These are phyloP conservation scores for Lindbergichthys nudifrons DNA, from an alignment of 2,797 vertebrate genomes.

Conservation along the genomic window DNA sequence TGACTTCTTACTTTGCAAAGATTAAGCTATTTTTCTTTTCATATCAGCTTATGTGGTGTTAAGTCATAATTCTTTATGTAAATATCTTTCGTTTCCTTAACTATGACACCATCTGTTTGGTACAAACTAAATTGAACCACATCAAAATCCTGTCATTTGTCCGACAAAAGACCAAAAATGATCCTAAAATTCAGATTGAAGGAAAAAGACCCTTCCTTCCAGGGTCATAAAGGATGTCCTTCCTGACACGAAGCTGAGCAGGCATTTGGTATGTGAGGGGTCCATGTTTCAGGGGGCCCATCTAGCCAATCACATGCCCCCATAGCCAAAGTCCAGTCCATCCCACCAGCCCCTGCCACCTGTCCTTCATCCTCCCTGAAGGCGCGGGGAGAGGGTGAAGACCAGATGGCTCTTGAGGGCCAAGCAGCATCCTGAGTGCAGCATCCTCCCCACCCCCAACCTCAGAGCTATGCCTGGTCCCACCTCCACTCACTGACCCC, in stretches of 20 bases:
- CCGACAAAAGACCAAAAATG: neutral
- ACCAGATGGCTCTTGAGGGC: conserved; percentile 84
- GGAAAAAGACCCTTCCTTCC: conserved; percentile 9
- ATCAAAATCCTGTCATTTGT: neutral
- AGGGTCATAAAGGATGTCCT: conserved; percentile 32
- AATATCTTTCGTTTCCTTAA: no score
- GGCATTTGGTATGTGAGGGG: conserved; percentile 41
- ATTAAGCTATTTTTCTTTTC: no score
- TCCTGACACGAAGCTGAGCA: conserved; percentile 42
- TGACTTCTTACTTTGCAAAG: no score
- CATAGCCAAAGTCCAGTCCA: conserved; percentile 49
- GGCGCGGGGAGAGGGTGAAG: conserved; percentile 61
- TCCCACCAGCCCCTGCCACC: conserved; percentile 78
- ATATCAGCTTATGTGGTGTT: no score
- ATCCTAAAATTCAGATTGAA: neutral
- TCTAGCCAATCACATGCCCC: conserved; percentile 48
- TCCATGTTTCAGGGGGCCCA: conserved; percentile 16
- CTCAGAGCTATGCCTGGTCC: conserved; percentile 60
- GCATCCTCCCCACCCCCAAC: conserved; percentile 74
- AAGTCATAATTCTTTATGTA: no score
- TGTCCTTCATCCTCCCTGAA: conserved; percentile 79
- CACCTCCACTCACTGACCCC: conserved; percentile 70
- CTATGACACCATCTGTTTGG: no score
- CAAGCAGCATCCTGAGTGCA: conserved; percentile 69
- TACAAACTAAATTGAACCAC: neutral